Conservation (phyloP, 2,797 vertebrate genomes). For the Micropoecilia bifurca region DNA sequence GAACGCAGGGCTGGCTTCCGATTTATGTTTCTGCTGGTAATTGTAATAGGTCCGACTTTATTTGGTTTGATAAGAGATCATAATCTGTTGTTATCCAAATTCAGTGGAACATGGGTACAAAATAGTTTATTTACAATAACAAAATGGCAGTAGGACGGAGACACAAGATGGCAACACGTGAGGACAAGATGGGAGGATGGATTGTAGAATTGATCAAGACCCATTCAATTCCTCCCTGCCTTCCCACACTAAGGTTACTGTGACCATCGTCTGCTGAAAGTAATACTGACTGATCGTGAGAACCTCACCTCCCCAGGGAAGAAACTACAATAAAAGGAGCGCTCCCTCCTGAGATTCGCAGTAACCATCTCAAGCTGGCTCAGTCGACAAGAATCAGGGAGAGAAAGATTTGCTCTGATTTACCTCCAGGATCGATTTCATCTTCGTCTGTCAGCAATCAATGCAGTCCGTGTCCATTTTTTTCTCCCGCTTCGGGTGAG, state of each 20-base stretch:
- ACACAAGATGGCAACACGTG: neutral
- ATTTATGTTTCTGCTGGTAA: no score
- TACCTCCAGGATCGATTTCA: slow-evolving; percentile 41
- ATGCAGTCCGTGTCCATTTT: slow-evolving; percentile 6
- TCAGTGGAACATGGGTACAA: neutral
- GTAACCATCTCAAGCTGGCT: slow-evolving; percentile 16
- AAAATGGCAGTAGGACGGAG: neutral
- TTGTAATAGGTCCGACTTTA: neutral
- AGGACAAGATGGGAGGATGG: neutral
- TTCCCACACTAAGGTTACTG: neutral
- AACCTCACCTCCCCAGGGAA: neutral
- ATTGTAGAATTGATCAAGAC: neutral
- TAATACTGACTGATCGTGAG: neutral
- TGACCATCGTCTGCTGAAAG: neutral
- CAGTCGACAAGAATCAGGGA: slow-evolving; percentile 22
- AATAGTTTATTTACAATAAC: neutral
- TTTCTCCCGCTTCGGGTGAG: slow-evolving; percentile 39
- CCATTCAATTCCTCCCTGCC: neutral
- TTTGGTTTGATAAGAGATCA: neutral
- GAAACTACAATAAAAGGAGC: neutral
- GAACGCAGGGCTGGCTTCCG: no score
- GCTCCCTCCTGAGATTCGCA: neutral
- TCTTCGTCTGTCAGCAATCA: slow-evolving; percentile 59
- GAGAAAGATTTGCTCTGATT: slow-evolving; percentile 38
- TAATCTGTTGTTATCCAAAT: neutral